Percentiles rank a stretch among this genome's conserved stretches.
These are phyloP conservation scores for Pollenia labialis DNA, from an alignment of 2,888 invertebrate species.

Conservation along the genomic window DNA sequence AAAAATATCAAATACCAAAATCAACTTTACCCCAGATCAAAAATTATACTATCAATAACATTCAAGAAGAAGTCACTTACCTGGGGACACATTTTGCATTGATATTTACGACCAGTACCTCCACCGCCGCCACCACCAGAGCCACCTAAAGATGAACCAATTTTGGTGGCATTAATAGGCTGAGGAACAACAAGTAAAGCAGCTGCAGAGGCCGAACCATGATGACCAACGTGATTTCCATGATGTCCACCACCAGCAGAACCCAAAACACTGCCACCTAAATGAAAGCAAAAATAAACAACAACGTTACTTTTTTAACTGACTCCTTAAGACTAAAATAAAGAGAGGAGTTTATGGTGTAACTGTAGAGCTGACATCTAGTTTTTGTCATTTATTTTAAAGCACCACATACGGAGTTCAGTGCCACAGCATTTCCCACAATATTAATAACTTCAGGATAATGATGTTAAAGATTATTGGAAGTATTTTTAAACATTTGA, in stretches of 20 bases:
- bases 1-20: conserved; percentile 21
- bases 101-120: conserved; percentile 89
- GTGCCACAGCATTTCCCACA: neutral
- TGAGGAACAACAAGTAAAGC: conserved; percentile 95
- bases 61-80: conserved; percentile 86
- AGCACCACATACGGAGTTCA: neutral
- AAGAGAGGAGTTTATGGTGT: neutral
- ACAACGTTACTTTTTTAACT: conserved; percentile 65
- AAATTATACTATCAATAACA: neutral
- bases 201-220: conserved; percentile 78
- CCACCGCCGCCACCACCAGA: conserved; percentile 62
- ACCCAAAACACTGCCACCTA: conserved; percentile 70
- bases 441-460: neutral
- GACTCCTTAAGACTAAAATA: no score
- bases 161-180: conserved; percentile 90
- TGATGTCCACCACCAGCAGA: conserved; percentile 77
- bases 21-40: conserved; percentile 1
- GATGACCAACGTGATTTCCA: conserved; percentile 84
- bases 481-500: conserved; percentile 20
- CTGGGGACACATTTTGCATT: conserved; percentile 99
- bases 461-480: conserved; percentile 39
- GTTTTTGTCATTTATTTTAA: conserved; percentile 55
- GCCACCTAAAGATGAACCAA: conserved; percentile 84
- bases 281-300: neutral
- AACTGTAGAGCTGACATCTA: neutral